Evolutionary conservation across 2,888 invertebrate species (phyloP), one percentile per base, ranked within the genome.

Genomic region (Drosophila rubida): DNA sequence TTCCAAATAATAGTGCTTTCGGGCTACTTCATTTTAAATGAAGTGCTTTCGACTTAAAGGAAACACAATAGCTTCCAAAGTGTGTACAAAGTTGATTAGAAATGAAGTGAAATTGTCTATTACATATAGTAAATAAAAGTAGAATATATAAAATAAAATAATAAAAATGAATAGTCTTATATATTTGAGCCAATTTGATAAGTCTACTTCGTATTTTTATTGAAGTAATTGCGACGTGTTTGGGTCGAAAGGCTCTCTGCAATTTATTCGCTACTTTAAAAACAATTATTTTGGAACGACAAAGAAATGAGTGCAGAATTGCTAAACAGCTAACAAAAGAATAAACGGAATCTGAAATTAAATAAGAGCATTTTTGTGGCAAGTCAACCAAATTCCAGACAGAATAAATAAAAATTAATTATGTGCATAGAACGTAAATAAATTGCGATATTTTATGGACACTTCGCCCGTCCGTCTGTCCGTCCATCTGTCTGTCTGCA

Each of bases 361-460:
- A 25, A 44, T 35, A 27, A 23, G 8, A 25, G 13, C 30, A 54
- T 23, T 35, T 27, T 9, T 41, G 37, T 46, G 27, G 25, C 37
- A 37, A 37, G 32, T 44, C 42, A 44, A 54, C 3, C 62, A 42
- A 46, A 55, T 57, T 70, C 51, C 53, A 70, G 63, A 63, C 57
- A 61, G 2, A 70, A 53, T 44, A 58, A 63, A 69, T 50, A 55
- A 54, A 55, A 69, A 45, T 58, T 53, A 41, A 55, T 55, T 60
- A 46, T 48, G 22, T 32, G 32, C 46, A 35, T 14, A 54, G 16
- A 35, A 51, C 45, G 44, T 39, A 54, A 42, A 53, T 55, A 42
- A 62, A 62, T 59, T 51, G 19, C 19, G 25, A 42, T 41, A 35
- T 51, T 55, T 71, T 48, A 55, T 59, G 35, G 45, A 23, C 25